A percentile compares a stretch with the other conserved stretches of the same genome.
phyloP scores from a whole-genome alignment of 2,888 invertebrate genomes.

The Pasiphila rectangulata region DNA sequence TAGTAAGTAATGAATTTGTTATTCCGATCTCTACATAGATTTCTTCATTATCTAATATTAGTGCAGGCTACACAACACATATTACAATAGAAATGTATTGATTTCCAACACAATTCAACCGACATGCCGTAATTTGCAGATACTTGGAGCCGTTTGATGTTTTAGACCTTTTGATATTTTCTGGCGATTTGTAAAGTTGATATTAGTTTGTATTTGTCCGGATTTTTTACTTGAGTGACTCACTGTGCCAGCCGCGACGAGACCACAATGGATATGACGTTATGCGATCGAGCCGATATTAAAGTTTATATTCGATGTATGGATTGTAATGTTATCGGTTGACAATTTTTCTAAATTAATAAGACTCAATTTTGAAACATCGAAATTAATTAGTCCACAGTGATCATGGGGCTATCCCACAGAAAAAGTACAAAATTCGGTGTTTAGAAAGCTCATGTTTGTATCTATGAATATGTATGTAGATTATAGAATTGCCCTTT shows the following conservation, averaged over 20 bases:
- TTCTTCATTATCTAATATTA: conserved; percentile 72
- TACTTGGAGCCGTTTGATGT: conserved; percentile 73
- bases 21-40: conserved; percentile 76
- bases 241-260: conserved; percentile 68
- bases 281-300: conserved; percentile 58
- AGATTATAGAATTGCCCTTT: conserved; percentile 68
- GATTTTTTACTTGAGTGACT: conserved; percentile 73
- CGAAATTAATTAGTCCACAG: conserved; percentile 78
- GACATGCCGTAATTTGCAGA: conserved; percentile 78
- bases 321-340: conserved; percentile 67
- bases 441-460: conserved; percentile 75
- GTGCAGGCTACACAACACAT: conserved; percentile 76
- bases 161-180: conserved; percentile 58
- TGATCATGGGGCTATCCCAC: conserved; percentile 73
- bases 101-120: conserved; percentile 75
- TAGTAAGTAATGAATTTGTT: conserved; percentile 73
- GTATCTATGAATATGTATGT: conserved; percentile 69
- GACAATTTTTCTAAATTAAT: conserved; percentile 77
- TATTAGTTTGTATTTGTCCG: conserved; percentile 53
- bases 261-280: conserved; percentile 76
- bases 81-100: conserved; percentile 79
- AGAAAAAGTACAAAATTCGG: conserved; percentile 80
- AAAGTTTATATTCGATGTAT: conserved; percentile 50
- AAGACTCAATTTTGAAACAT: conserved; percentile 76
- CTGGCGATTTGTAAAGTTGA: conserved; percentile 48